A percentile compares a stretch with the other conserved stretches of the same genome.
phyloP scores from a whole-genome alignment of 2,797 vertebrate species.

The Phylloscopus collybita region DNA sequence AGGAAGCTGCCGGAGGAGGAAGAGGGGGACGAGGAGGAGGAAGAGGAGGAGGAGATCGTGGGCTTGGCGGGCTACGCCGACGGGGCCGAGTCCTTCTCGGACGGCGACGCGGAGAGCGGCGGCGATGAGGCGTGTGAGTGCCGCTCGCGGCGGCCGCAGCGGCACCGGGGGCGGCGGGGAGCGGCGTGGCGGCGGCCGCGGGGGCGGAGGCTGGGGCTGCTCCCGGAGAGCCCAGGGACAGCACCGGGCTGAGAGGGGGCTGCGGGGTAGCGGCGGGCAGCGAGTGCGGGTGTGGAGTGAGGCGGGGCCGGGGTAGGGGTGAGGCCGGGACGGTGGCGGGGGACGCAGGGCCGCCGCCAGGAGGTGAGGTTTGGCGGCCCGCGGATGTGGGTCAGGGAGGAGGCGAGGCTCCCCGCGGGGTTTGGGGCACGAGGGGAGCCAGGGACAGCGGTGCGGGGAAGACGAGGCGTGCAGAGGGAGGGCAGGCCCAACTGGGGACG shows the following conservation, averaged over 20 bases:
- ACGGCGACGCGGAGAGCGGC: constrained; percentile 81
- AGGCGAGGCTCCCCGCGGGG: background rate
- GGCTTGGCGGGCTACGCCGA: constrained; percentile 77
- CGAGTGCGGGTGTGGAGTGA: background rate
- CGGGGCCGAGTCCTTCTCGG: constrained; percentile 81
- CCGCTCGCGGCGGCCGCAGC: background rate
- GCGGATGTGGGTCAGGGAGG: background rate
- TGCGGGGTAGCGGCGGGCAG: background rate
- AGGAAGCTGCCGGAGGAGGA: constrained; percentile 31
- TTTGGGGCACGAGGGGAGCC: background rate
- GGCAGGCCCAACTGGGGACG: background rate
- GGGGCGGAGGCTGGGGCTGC: background rate
- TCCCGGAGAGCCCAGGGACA: background rate
- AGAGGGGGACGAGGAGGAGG: constrained; percentile 47
- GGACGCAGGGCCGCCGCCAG: background rate
- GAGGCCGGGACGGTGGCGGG: background rate
- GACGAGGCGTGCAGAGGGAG: background rate
- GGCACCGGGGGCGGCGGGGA: background rate
- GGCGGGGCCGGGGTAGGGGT: background rate
- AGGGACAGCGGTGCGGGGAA: background rate
- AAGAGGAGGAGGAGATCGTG: constrained; percentile 78
- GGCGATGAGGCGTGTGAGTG: constrained; percentile 86
- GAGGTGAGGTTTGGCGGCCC: background rate
- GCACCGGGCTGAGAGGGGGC: background rate
- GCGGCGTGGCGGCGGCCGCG: background rate